Percentiles rank a stretch among this genome's conserved stretches.
phyloP scores from a whole-genome alignment of 2,888 invertebrate genomes.

The Clepsis dumicolana region DNA sequence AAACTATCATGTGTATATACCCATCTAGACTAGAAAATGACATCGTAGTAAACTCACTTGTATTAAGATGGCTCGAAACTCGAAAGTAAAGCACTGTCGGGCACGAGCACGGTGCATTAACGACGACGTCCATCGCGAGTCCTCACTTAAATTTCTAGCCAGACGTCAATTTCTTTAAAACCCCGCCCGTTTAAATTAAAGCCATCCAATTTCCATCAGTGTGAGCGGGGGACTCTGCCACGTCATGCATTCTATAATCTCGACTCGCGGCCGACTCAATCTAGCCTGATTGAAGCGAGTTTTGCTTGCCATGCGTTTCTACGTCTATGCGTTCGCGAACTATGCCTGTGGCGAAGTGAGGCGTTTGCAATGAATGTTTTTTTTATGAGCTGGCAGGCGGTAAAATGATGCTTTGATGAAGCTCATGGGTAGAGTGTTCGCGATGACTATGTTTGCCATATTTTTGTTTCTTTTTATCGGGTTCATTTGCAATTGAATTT shows the following conservation, averaged over 20 bases:
- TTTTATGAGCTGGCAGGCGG: background rate
- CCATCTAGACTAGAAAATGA: too few species aligned
- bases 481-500: background rate
- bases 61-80: background rate
- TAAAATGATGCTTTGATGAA: background rate
- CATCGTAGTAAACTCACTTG: background rate
- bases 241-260: conserved; percentile 76
- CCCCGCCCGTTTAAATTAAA: conserved; percentile 57
- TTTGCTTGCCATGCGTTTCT: conserved; percentile 70
- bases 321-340: conserved; percentile 45
- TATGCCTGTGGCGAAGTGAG: conserved; percentile 7
- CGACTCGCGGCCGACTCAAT: conserved; percentile 69
- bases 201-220: conserved; percentile 73
- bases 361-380: background rate
- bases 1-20: too few species aligned
- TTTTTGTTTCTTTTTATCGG: background rate
- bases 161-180: conserved; percentile 39
- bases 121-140: background rate
- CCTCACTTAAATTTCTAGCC: conserved; percentile 17
- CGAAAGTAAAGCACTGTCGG: background rate
- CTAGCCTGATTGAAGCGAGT: conserved; percentile 76
- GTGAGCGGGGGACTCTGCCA: conserved; percentile 72
- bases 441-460: background rate
- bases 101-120: background rate
- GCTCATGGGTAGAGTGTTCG: background rate